These are phyloP conservation scores for Anoura caudifer DNA, from an alignment of 2,113 vertebrate genomes.

Conservation along the genomic window DNA sequence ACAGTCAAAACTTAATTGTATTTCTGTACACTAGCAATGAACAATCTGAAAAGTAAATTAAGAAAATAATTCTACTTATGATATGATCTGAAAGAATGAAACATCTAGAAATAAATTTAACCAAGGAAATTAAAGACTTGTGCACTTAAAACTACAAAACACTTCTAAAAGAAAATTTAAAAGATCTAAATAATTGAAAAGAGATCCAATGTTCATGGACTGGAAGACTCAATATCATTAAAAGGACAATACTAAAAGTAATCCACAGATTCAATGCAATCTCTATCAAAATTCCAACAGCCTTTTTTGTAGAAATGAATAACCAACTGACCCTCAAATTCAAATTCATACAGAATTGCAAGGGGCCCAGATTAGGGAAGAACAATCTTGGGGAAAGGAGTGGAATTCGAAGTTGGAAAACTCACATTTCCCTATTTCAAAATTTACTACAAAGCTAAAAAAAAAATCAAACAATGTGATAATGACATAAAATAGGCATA, in stretches of 20 bases:
- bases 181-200: not conserved
- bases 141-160: not conserved
- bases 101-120: not conserved
- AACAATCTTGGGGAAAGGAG: not conserved
- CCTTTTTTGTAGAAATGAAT: not conserved
- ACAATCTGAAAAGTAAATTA: too few relatives aligned
- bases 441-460: not conserved
- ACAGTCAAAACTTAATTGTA: too few relatives aligned
- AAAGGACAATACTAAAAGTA: not conserved
- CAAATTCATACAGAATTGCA: not conserved
- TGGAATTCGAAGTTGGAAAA: not conserved
- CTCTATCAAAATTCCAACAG: not conserved
- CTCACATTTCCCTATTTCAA: not conserved
- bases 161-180: not conserved
- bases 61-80: too few relatives aligned
- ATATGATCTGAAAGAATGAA: not conserved
- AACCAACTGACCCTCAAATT: not conserved
- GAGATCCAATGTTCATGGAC: not conserved
- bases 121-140: not conserved
- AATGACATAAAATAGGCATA: not conserved
- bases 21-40: too few relatives aligned
- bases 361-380: not conserved
- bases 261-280: not conserved
- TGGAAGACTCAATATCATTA: not conserved
- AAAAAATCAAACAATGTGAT: not conserved